Conservation (phyloP, 1,140 invertebrate species). For the Hyposmocoma kahamanoa region DNA sequence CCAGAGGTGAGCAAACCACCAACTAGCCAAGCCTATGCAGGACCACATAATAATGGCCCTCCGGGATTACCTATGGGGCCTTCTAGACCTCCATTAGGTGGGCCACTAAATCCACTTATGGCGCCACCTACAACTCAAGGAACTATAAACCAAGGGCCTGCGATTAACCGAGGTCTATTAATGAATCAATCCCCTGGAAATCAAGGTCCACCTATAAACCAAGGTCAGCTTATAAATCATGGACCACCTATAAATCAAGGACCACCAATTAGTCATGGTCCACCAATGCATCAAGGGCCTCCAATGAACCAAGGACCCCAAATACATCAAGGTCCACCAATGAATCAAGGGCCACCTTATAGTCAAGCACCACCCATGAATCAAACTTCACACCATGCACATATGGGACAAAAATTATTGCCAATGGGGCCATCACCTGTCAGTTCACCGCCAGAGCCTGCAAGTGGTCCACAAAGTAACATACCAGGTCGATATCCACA, state of each 20-base stretch:
- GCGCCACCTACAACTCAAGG: constrained; percentile 5
- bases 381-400: not conserved
- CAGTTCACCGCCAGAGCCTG: constrained; percentile 13
- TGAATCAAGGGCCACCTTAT: not conserved
- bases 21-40: constrained; percentile 11
- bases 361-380: not conserved
- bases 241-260: not conserved
- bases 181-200: not conserved
- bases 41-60: constrained; percentile 19
- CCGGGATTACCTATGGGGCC: constrained; percentile 5
- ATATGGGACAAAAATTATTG: not conserved
- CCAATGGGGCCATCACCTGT: not conserved
- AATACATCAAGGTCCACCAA: constrained; percentile 5
- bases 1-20: not conserved
- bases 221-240: constrained; percentile 6
- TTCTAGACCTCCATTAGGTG: constrained; percentile 13
- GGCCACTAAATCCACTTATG: not conserved
- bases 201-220: constrained; percentile 6
- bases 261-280: not conserved
- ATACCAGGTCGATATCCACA: constrained; percentile 61
- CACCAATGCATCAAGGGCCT: constrained; percentile 1
- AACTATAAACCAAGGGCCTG: not conserved
- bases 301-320: not conserved
- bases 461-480: constrained; percentile 32
- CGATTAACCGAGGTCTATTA: not conserved